Evolutionary conservation across 1,140 invertebrate genomes (phyloP).

Genomic region (Pantala flavescens): DNA sequence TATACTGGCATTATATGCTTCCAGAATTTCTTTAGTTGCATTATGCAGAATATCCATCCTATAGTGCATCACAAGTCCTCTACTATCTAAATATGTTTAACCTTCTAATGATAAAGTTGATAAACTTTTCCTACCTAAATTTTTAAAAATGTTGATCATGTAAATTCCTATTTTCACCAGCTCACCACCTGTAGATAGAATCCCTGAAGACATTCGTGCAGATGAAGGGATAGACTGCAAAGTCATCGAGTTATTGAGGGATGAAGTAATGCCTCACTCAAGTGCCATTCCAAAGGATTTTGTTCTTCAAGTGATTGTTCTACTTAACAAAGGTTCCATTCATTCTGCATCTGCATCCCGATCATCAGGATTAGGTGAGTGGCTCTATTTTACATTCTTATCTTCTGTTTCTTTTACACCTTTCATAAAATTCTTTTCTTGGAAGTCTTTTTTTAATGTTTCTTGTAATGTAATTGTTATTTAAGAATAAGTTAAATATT

Average conservation of each 20-base stretch:
- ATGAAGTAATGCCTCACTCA: constrained; percentile 76
- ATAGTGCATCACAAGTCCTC: too few species aligned
- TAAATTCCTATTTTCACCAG: constrained; percentile 26
- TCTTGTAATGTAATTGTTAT: too few species aligned
- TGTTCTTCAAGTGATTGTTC: constrained; percentile 73
- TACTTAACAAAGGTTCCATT: constrained; percentile 88
- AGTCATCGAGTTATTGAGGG: constrained; percentile 72
- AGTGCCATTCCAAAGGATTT: constrained; percentile 72
- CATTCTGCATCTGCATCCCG: constrained; percentile 63
- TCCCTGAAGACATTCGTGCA: constrained; percentile 67
- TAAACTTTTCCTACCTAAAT: too few species aligned
- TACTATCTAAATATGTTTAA: too few species aligned
- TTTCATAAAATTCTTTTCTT: too few species aligned
- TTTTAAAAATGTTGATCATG: neutral
- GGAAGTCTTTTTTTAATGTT: too few species aligned
- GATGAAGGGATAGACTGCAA: constrained; percentile 80
- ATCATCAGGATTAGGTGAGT: neutral
- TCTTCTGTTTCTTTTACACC: too few species aligned
- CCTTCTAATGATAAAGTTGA: too few species aligned
- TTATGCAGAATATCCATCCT: too few species aligned
- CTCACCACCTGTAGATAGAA: constrained; percentile 49
- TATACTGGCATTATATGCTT: too few species aligned
- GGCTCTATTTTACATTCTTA: neutral
- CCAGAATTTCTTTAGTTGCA: too few species aligned
- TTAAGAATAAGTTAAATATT: too few species aligned